Evolutionary conservation across 2,113 vertebrate genomes (phyloP), one percentile per base, ranked within the genome.

Genomic region (Lontra canadensis): DNA sequence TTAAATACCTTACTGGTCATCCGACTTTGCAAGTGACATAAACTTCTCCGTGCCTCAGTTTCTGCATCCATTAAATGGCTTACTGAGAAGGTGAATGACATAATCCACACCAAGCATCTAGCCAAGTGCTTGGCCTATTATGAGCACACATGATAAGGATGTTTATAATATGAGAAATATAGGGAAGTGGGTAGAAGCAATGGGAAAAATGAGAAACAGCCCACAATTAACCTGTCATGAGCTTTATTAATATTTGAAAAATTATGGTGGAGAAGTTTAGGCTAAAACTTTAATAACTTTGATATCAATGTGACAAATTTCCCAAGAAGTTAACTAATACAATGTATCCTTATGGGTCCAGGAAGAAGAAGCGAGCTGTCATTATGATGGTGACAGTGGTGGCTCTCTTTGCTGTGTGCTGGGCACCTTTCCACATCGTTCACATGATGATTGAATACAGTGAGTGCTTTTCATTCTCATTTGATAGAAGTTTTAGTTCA

Each of bases 331-430:
- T 67, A 73, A 89, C 49, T 17, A 8, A 86, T 9, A 3, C 52
- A 17, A 0, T 84, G 10, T 67, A 90, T 98, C 83, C 79, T 59
- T 98, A 20, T 81, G 98, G 82, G 97, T 97, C 71, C 97, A 99
- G 99, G 98, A 99, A 98, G 97, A 99, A 99, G 98, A 98, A 99
- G 71, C 96, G 98, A 87, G 99, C 99, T 86, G 98, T 99, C 57
- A 36, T 98, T 47, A 99, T 99, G 99, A 99, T 99, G 99, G 98
- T 99, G 97, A 98, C 97, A 6, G 98, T 99, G 65, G 99, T 99
- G 86, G 98, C 98, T 95, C 98, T 99, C 89, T 99, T 99, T 87
- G 97, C 98, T n/a, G 95, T 97, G 93, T 99, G 99, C 97, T 99
- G 99, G 99, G 99, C 98, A 7, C 99, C 99, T 79, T 99, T 99